phyloP scores from a whole-genome alignment of 2,113 vertebrate genomes.

The Emydura subglobosa region DNA sequence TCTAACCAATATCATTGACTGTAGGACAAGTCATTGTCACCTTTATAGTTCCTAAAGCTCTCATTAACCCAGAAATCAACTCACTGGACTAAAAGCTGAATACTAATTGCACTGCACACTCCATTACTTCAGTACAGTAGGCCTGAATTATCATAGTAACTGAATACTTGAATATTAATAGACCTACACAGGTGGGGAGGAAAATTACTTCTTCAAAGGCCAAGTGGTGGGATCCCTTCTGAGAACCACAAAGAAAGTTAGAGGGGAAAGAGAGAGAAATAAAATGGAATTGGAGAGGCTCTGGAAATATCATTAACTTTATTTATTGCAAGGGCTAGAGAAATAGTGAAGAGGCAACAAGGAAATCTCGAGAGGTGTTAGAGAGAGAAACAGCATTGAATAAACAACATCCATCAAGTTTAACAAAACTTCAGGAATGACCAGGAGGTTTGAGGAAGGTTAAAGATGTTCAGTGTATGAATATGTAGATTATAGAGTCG shows the following conservation, averaged over 20 bases:
- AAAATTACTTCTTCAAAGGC: not conserved
- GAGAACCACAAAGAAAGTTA: not conserved
- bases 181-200: not conserved
- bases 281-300: not conserved
- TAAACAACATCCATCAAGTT: not conserved
- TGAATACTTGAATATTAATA: slow-evolving; percentile 41
- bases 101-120: slow-evolving; percentile 1
- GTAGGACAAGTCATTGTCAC: not conserved
- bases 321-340: not conserved
- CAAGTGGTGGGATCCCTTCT: not conserved
- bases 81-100: not conserved
- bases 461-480: not conserved
- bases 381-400: not conserved
- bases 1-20: not conserved
- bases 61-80: slow-evolving; percentile 38
- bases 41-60: slow-evolving; percentile 21
- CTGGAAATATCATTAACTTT: not conserved
- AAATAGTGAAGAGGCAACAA: not conserved
- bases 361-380: not conserved
- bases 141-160: not conserved
- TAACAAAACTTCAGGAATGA: not conserved
- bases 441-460: not conserved
- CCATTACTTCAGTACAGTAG: not conserved
- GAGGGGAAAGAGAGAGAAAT: not conserved
- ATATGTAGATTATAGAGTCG: not conserved